phyloP scores from a whole-genome alignment of 2,888 invertebrate genomes.

The Oxytorus armatus region DNA sequence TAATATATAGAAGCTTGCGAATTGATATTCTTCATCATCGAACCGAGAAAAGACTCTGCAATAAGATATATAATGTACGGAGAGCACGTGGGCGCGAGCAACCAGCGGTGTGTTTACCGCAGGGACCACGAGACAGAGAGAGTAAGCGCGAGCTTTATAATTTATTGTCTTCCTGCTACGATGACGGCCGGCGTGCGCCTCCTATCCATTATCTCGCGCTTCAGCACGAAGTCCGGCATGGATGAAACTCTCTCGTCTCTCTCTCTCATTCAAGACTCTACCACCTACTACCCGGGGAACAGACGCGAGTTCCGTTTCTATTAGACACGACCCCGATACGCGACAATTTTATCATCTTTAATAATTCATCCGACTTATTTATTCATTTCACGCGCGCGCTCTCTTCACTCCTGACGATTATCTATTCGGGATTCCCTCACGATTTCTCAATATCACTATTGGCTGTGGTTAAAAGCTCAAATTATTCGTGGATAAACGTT shows the following conservation, averaged over 20 bases:
- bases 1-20: constrained; percentile 45
- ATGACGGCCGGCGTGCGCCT: constrained; percentile 79
- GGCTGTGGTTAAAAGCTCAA: not conserved
- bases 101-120: constrained; percentile 50
- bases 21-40: constrained; percentile 53
- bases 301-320: constrained; percentile 49
- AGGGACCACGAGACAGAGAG: constrained; percentile 53
- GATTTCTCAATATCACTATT: not conserved
- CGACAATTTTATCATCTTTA: constrained; percentile 41
- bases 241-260: constrained; percentile 56
- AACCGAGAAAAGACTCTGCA: constrained; percentile 35
- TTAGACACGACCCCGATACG: constrained; percentile 48
- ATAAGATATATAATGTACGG: constrained; percentile 54
- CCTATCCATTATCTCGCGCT: constrained; percentile 64
- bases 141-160: constrained; percentile 76
- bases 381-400: constrained; percentile 53
- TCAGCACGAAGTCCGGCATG: constrained; percentile 60
- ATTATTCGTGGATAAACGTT: constrained; percentile 33
- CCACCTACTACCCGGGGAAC: constrained; percentile 26
- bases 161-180: constrained; percentile 80
- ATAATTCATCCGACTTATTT: constrained; percentile 36
- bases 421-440: constrained; percentile 40
- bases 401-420: not conserved
- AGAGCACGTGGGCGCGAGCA: constrained; percentile 57
- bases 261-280: constrained; percentile 39